A percentile compares a stretch with the other conserved stretches of the same genome.
These are phyloP conservation scores for Petrosia ficiformis DNA, from an alignment of 37 sponge, comb jelly and placozoan genomes.

Conservation along the genomic window DNA sequence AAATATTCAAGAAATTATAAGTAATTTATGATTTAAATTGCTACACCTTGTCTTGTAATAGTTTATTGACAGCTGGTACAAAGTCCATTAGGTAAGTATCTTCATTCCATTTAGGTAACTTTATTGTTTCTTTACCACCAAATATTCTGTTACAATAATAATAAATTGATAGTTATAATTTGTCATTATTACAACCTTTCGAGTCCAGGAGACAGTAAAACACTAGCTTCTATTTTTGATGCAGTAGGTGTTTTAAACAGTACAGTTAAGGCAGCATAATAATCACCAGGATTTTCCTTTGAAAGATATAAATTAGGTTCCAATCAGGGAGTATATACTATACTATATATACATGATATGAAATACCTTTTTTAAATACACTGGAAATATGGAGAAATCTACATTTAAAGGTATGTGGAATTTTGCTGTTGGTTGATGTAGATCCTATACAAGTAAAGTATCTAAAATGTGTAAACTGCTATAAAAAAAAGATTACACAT, in stretches of 20 bases:
- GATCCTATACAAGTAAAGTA: constrained; percentile 2
- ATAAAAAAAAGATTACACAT: neutral
- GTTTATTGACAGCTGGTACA: constrained; percentile 52
- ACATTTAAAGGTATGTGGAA: constrained; percentile 58
- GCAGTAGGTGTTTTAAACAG: constrained; percentile 47
- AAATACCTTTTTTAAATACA: constrained; percentile 48
- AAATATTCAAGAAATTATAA: neutral
- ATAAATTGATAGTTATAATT: neutral
- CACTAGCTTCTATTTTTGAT: constrained; percentile 22
- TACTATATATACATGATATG: neutral
- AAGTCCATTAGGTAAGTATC: constrained; percentile 79
- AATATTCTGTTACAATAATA: constrained; percentile 30
- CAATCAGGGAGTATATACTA: neutral
- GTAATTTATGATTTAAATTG: neutral
- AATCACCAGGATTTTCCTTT: constrained; percentile 49
- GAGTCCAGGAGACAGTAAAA: constrained; percentile 56
- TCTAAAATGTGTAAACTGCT: neutral
- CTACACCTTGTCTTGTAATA: constrained; percentile 55
- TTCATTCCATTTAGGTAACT: constrained; percentile 62
- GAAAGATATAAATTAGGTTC: no score
- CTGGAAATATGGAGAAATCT: constrained; percentile 44
- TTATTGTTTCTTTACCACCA: constrained; percentile 26
- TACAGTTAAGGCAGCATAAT: constrained; percentile 51
- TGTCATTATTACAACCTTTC: constrained; percentile 16
- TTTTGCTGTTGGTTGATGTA: constrained; percentile 34